Evolutionary conservation across 2,888 invertebrate species (phyloP).

Genomic region (Apomyelois bistriatella): DNA sequence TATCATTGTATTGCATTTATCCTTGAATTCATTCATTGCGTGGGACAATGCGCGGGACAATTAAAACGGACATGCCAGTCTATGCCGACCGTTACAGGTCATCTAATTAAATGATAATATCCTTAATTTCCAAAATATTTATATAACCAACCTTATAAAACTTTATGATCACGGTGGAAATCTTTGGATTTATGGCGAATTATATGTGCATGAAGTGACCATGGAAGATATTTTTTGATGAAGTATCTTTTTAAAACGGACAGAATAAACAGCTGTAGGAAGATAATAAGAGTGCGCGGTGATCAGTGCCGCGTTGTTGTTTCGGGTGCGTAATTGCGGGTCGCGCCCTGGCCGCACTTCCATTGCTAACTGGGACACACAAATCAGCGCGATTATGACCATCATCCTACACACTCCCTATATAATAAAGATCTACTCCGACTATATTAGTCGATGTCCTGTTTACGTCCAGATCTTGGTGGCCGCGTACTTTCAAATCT

Average conservation of each 20-base stretch:
- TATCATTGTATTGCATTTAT: slow-evolving; percentile 3
- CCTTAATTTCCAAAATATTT: too few species aligned
- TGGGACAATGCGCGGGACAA: slow-evolving; percentile 54
- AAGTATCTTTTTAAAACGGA: too few species aligned
- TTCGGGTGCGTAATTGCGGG: slow-evolving; percentile 69
- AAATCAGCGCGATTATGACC: slow-evolving; percentile 18
- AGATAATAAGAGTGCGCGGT: slow-evolving; percentile 35
- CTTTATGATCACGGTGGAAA: too few species aligned
- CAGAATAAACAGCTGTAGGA: not conserved
- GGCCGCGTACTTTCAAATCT: too few species aligned
- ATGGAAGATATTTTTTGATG: too few species aligned
- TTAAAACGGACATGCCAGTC: slow-evolving; percentile 44
- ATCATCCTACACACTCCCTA: slow-evolving; percentile 13
- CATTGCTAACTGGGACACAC: slow-evolving; percentile 39
- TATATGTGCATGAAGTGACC: too few species aligned
- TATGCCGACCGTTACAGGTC: slow-evolving; percentile 8
- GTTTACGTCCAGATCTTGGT: too few species aligned
- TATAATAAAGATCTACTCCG: not conserved
- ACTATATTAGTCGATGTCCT: too few species aligned
- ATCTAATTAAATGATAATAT: not conserved
- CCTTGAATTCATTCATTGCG: slow-evolving; percentile 34
- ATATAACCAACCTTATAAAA: too few species aligned
- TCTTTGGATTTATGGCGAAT: too few species aligned
- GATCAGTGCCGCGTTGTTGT: slow-evolving; percentile 68
- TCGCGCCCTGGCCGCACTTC: slow-evolving; percentile 58